Conservation (phyloP, 1,140 invertebrate species). For the Drosophila obscura region DNA sequence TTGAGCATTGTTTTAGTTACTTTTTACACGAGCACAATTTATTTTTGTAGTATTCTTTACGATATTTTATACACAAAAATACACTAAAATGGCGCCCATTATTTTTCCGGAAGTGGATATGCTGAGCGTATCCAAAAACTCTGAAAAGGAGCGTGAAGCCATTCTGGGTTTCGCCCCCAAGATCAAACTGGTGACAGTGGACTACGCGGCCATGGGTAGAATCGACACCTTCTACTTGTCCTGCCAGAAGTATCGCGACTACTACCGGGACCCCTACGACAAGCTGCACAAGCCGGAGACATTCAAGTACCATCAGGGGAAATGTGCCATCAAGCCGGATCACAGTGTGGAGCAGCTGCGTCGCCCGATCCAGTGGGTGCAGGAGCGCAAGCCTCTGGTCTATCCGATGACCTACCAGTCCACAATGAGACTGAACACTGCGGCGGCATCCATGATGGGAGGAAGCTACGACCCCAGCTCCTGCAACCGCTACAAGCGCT, state of each 20-base stretch:
- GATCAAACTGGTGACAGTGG: constrained; percentile 60
- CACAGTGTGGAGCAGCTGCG: constrained; percentile 32
- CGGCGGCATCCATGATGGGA: constrained; percentile 9
- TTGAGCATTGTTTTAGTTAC: too few species aligned
- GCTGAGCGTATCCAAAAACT: constrained; percentile 54
- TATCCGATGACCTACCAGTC: constrained; percentile 35
- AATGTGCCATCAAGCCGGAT: constrained; percentile 60
- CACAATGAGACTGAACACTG: constrained; percentile 43
- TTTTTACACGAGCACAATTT: too few species aligned
- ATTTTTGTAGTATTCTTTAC: too few species aligned
- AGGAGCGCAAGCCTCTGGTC: constrained; percentile 35
- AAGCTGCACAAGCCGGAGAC: constrained; percentile 47
- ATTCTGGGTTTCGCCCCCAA: constrained; percentile 64
- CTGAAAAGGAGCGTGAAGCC: constrained; percentile 34
- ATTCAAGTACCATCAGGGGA: constrained; percentile 47
- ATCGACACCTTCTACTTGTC: constrained; percentile 76
- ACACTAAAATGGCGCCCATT: constrained; percentile 13
- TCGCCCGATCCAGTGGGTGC: constrained; percentile 40
- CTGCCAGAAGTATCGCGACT: constrained; percentile 70
- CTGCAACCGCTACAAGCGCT: constrained; percentile 58
- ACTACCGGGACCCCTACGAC: constrained; percentile 72
- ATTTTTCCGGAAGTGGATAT: constrained; percentile 68
- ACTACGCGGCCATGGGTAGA: constrained; percentile 57
- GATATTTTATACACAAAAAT: too few species aligned
- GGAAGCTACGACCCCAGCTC: constrained; percentile 30